Percentiles rank a stretch among this genome's conserved stretches.
These are phyloP conservation scores for Polietes domitor DNA, from an alignment of 2,888 invertebrate species.

Conservation along the genomic window DNA sequence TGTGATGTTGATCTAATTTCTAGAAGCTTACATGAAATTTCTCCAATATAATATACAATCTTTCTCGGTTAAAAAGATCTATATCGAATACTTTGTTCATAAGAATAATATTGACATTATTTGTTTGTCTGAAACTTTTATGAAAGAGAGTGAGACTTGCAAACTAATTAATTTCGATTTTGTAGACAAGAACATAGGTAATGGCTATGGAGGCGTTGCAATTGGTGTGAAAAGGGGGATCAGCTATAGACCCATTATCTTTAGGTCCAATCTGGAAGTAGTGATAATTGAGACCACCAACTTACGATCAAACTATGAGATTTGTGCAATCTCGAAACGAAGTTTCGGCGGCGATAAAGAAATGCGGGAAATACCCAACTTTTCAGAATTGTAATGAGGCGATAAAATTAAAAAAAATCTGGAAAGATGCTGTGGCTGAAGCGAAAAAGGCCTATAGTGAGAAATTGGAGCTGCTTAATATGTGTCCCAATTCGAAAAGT, in stretches of 20 bases:
- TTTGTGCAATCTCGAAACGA: too few species aligned
- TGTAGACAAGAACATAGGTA: background rate
- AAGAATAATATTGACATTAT: background rate
- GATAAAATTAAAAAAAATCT: background rate
- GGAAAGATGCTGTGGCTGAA: constrained; percentile 2
- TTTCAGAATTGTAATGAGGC: too few species aligned
- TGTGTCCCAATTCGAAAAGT: background rate
- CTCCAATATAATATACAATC: constrained; percentile 12
- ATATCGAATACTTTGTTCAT: constrained; percentile 55
- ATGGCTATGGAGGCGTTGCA: constrained; percentile 35
- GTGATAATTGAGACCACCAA: background rate
- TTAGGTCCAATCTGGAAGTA: background rate
- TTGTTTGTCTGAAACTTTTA: too few species aligned
- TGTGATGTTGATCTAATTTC: too few species aligned
- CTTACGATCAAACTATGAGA: background rate
- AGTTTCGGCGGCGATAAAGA: too few species aligned
- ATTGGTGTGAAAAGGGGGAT: constrained; percentile 8
- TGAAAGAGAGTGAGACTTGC: too few species aligned
- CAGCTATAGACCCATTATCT: background rate
- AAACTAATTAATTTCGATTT: background rate
- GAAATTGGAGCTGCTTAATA: background rate
- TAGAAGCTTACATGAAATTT: background rate
- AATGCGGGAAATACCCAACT: too few species aligned
- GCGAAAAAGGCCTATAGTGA: background rate
- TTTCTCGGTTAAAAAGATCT: background rate